Evolutionary conservation across 1,140 invertebrate genomes (phyloP).

Genomic region (Sarcophaga peregrina): DNA sequence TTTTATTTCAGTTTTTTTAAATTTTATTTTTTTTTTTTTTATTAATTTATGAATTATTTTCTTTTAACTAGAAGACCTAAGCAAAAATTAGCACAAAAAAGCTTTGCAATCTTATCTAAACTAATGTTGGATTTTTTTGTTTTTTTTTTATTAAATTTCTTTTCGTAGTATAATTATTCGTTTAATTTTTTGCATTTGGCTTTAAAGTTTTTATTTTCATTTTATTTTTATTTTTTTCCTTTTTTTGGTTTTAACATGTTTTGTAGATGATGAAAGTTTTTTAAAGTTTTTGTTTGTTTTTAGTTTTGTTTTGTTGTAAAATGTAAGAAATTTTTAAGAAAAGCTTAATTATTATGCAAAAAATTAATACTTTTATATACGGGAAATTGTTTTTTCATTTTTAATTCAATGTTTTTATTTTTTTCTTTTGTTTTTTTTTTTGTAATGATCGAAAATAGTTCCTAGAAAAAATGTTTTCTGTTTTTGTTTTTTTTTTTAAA

Average conservation of each 20-base stretch:
- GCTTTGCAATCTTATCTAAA: slow-evolving; percentile 64
- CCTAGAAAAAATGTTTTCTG: slow-evolving; percentile 41
- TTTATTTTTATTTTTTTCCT: too few species aligned
- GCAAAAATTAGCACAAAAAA: slow-evolving; percentile 65
- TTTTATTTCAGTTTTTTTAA: not conserved
- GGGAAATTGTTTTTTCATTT: slow-evolving; percentile 23
- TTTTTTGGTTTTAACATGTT: not conserved
- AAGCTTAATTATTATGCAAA: slow-evolving; percentile 22
- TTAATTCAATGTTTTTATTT: slow-evolving; percentile 32
- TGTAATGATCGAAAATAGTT: slow-evolving; percentile 42
- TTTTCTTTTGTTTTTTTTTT: slow-evolving; percentile 43
- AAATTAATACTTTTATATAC: slow-evolving; percentile 3
- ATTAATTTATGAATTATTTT: slow-evolving; percentile 48
- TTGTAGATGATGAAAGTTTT: not conserved
- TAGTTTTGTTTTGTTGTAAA: not conserved
- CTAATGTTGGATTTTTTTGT: slow-evolving; percentile 50
- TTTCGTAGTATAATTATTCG: not conserved
- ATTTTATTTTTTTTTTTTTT: slow-evolving; percentile 42
- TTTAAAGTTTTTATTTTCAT: not conserved
- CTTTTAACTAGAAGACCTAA: slow-evolving; percentile 64
- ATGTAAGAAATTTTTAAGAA: not conserved
- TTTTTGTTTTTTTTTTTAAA: slow-evolving; percentile 48
- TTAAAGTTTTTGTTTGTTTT: not conserved
- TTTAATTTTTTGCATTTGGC: slow-evolving; percentile 3
- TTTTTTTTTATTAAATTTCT: not conserved